Base-by-base conservation (phyloP, 2,113 vertebrate species). In the Pelobates fuscus region DNA sequence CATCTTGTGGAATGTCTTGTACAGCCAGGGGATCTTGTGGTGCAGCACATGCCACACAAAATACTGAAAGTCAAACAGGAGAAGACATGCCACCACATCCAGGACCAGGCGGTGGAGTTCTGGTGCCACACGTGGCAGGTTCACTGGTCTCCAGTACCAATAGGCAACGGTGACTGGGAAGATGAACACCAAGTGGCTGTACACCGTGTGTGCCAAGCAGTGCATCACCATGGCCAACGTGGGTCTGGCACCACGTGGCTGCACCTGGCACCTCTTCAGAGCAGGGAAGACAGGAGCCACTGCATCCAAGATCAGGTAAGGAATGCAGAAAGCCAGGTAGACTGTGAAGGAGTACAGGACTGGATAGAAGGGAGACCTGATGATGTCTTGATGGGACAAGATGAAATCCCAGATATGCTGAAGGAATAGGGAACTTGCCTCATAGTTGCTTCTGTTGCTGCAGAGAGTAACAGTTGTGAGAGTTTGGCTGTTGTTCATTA, bases 31-130 rank as follows among this genome's bases (percentile, higher is more conserved):
- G 60, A 98, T 90, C 32, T 79, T 90, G 88, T 98, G 96, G 62
- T 98, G 96, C 46, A 97, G 82, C 82, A 95, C 59, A 73, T 98
- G 96, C 96, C 96, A 98, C 10, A 74, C 8, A 71, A 98, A 98
- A 80, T 93, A 92, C 82, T 97, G 91, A 11, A 93, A 89, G 80
- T 98, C 96, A 10, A 98, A 98, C 0, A 98, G 90, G 77, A 98
- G 87, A 85, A 98, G 86, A 79, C 96, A 96, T 80, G 83, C 69
- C 1, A 75, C 21, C 21, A 96, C 78, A 54, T 94, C 90, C 55
- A 85, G 55, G 43, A 92, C 49, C 61, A 94, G 77, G n/a, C 78
- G 74, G 0, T 77, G 76, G 26, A 94, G 76, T n/a, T 79, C 64
- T 0, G 96, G 96, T 7, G 96, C 94, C 2, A 58, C 44, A 0